phyloP scores from a whole-genome alignment of 2,113 vertebrate species.

The Fregetta grallaria region DNA sequence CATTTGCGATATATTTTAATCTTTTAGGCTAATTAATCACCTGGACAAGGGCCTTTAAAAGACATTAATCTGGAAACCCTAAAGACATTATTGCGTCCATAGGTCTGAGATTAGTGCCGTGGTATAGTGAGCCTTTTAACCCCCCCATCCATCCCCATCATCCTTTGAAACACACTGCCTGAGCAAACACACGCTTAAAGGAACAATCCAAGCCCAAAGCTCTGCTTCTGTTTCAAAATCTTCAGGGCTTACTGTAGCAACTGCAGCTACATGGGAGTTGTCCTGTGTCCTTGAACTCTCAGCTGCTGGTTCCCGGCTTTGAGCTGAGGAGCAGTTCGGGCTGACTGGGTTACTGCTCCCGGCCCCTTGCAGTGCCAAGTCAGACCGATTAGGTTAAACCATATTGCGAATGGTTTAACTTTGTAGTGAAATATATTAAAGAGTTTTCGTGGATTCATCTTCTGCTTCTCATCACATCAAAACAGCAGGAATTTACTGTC shows the following conservation, averaged over 20 bases:
- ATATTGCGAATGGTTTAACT: neutral
- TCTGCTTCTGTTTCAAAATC: neutral
- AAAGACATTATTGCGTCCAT: neutral
- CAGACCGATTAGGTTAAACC: neutral
- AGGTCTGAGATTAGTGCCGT: neutral
- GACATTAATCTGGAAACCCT: neutral
- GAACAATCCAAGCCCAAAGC: neutral
- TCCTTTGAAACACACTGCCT: neutral
- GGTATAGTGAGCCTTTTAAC: neutral
- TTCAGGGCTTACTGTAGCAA: neutral
- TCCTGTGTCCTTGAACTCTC: neutral
- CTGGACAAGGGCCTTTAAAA: neutral
- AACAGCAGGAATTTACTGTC: slow-evolving; percentile 32
- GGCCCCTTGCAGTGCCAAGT: neutral
- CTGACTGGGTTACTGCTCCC: neutral
- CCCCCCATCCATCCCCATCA: neutral
- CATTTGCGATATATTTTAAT: neutral
- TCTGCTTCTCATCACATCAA: slow-evolving; percentile 38
- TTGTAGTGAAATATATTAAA: neutral
- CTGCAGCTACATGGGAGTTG: neutral
- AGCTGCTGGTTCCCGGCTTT: neutral
- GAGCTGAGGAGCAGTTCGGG: neutral
- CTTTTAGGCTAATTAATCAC: neutral
- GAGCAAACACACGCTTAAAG: neutral
- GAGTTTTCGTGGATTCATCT: slow-evolving; percentile 14